These are phyloP conservation scores for Trinectes maculatus DNA, from an alignment of 2,113 vertebrate species.

Conservation along the genomic window DNA sequence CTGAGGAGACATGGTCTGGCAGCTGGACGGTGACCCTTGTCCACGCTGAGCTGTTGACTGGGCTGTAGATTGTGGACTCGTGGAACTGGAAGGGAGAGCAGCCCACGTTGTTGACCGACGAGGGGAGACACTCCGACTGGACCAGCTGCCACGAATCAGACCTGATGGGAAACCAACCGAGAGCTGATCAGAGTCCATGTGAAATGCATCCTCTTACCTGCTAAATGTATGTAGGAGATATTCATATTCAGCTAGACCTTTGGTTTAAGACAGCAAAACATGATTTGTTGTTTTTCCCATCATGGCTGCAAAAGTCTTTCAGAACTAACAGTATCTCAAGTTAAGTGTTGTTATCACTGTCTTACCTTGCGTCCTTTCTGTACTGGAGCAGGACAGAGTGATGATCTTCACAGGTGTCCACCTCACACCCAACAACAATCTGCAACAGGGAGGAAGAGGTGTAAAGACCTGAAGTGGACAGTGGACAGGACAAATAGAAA, in stretches of 20 bases:
- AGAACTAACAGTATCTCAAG: too few relatives aligned
- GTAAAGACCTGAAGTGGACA: not conserved
- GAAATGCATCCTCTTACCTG: slow-evolving; percentile 80
- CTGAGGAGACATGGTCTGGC: slow-evolving; percentile 96
- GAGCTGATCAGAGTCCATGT: not conserved
- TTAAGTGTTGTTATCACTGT: not conserved
- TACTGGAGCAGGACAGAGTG: slow-evolving; percentile 97
- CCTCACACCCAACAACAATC: slow-evolving; percentile 98
- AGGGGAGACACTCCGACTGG: slow-evolving; percentile 96
- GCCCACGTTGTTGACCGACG: slow-evolving; percentile 94
- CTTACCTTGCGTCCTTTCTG: slow-evolving; percentile 94
- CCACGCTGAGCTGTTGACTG: slow-evolving; percentile 94
- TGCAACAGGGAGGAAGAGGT: slow-evolving; percentile 58
- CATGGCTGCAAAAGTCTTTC: not conserved
- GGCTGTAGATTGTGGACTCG: slow-evolving; percentile 96
- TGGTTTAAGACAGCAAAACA: not conserved
- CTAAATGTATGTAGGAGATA: too few relatives aligned
- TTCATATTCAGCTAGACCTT: too few relatives aligned
- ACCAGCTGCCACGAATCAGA: slow-evolving; percentile 96
- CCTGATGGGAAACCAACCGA: slow-evolving; percentile 77
- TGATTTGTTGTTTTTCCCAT: not conserved
- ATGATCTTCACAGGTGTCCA: slow-evolving; percentile 93
- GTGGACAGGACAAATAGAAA: not conserved
- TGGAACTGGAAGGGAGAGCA: slow-evolving; percentile 99
- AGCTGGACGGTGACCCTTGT: slow-evolving; percentile 94